Percentiles rank a stretch among this genome's conserved stretches.
These are phyloP conservation scores for Drosophila niveifrons DNA, from an alignment of 2,888 invertebrate species.

Conservation along the genomic window DNA sequence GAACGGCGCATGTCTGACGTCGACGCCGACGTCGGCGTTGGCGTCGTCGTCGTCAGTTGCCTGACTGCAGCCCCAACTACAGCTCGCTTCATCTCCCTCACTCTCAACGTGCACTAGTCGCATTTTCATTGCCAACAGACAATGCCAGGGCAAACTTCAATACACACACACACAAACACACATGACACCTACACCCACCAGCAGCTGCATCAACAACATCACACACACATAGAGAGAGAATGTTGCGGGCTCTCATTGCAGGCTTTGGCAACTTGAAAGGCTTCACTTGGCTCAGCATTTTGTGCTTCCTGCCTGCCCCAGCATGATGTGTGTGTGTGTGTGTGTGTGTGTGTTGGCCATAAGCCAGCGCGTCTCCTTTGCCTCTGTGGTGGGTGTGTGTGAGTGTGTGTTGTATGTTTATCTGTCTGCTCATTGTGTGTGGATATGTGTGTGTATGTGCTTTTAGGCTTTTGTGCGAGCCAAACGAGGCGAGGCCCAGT, in stretches of 20 bases:
- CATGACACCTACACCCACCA: constrained; percentile 43
- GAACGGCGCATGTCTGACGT: constrained; percentile 70
- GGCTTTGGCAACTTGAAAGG: constrained; percentile 81
- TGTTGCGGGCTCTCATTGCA: constrained; percentile 51
- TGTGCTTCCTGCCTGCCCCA: constrained; percentile 40
- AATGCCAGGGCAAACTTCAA: constrained; percentile 74
- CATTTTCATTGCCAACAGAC: constrained; percentile 82
- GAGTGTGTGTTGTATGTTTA: constrained; percentile 57
- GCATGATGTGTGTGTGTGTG: constrained; percentile 19
- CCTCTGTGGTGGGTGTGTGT: constrained; percentile 37
- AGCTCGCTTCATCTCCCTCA: not conserved
- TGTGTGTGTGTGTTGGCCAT: constrained; percentile 37
- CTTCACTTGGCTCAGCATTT: constrained; percentile 73
- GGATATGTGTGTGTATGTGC: constrained; percentile 54
- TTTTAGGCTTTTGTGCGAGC: constrained; percentile 80
- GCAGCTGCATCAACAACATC: constrained; percentile 46
- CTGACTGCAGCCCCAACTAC: constrained; percentile 1
- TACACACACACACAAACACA: constrained; percentile 31
- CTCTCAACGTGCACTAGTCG: constrained; percentile 28
- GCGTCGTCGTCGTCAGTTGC: constrained; percentile 7
- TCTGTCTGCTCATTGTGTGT: constrained; percentile 44
- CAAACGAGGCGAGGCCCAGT: constrained; percentile 72
- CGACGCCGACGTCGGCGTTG: constrained; percentile 1
- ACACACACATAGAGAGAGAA: constrained; percentile 21
- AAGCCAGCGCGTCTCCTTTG: constrained; percentile 42